Evolutionary conservation across 1,140 invertebrate genomes (phyloP).

Genomic region (Cydia splendana): DNA sequence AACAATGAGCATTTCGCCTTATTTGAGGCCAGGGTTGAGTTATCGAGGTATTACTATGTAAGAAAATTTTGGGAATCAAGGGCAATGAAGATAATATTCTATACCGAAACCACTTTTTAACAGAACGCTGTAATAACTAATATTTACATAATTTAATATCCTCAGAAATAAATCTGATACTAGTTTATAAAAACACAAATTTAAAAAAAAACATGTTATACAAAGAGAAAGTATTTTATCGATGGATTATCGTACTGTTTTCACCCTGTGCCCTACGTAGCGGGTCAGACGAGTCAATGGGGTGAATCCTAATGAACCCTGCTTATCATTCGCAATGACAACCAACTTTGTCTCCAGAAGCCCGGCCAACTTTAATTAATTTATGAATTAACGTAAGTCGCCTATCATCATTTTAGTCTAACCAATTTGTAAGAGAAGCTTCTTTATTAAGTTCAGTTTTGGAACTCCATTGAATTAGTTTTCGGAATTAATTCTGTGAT

Average conservation of each 20-base stretch:
- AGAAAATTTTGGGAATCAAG: too few species aligned
- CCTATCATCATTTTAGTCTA: conserved; percentile 50
- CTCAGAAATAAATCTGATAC: too few species aligned
- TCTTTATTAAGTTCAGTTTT: conserved; percentile 4
- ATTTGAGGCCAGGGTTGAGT: too few species aligned
- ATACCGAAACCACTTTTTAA: too few species aligned
- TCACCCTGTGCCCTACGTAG: not conserved
- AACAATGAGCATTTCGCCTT: too few species aligned
- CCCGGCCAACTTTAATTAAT: conserved; percentile 68
- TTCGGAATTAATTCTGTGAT: conserved; percentile 12
- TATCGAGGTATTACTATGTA: too few species aligned
- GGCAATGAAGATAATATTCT: too few species aligned
- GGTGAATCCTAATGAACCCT: conserved; percentile 57
- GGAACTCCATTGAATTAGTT: conserved; percentile 17
- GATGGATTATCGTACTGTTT: not conserved
- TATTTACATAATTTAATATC: too few species aligned
- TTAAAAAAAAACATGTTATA: too few species aligned
- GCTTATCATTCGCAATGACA: conserved; percentile 66
- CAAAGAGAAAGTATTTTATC: too few species aligned
- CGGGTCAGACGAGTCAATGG: conserved; percentile 38
- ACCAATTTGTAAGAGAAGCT: conserved; percentile 33
- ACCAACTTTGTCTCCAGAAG: conserved; percentile 48
- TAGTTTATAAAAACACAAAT: too few species aligned
- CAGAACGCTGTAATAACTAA: too few species aligned
- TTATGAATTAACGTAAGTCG: conserved; percentile 59